Conservation (phyloP, 2,888 invertebrate genomes). For the Melinaea marsaeus region DNA sequence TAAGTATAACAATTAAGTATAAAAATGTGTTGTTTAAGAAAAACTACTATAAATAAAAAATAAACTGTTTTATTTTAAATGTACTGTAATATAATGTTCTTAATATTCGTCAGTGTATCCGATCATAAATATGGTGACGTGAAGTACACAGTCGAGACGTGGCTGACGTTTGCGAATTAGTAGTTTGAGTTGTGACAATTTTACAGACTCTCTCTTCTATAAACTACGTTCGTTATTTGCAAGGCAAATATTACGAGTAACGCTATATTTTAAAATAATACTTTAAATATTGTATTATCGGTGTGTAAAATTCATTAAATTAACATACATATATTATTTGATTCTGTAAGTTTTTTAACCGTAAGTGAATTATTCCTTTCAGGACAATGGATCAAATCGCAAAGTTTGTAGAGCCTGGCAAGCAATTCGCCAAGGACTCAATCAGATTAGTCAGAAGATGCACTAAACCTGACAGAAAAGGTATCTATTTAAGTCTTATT, state of each 20-base stretch:
- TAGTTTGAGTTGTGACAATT: slow-evolving; percentile 43
- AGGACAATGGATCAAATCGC: slow-evolving; percentile 97
- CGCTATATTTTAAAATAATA: slow-evolving; percentile 8
- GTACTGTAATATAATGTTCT: neutral
- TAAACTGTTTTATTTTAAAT: neutral
- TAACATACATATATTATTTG: too few species aligned
- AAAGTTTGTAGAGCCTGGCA: slow-evolving; percentile 95
- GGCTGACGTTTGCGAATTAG: slow-evolving; percentile 65
- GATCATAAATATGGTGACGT: slow-evolving; percentile 59
- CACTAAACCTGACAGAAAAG: slow-evolving; percentile 99
- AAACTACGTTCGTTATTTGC: slow-evolving; percentile 21
- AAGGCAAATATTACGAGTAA: slow-evolving; percentile 17
- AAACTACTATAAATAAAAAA: too few species aligned
- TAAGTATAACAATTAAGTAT: too few species aligned
- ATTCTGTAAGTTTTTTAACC: neutral
- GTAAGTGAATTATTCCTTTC: slow-evolving; percentile 38
- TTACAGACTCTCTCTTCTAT: slow-evolving; percentile 36
- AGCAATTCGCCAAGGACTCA: slow-evolving; percentile 98
- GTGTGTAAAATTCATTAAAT: slow-evolving; percentile 27
- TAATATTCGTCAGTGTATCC: slow-evolving; percentile 37
- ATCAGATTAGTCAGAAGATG: slow-evolving; percentile 98
- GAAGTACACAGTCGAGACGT: slow-evolving; percentile 65
- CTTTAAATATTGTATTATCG: slow-evolving; percentile 23
- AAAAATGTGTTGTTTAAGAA: too few species aligned
- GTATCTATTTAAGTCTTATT: slow-evolving; percentile 63